Conservation (phyloP, 2,113 vertebrate species). For the Mohoua ochrocephala region DNA sequence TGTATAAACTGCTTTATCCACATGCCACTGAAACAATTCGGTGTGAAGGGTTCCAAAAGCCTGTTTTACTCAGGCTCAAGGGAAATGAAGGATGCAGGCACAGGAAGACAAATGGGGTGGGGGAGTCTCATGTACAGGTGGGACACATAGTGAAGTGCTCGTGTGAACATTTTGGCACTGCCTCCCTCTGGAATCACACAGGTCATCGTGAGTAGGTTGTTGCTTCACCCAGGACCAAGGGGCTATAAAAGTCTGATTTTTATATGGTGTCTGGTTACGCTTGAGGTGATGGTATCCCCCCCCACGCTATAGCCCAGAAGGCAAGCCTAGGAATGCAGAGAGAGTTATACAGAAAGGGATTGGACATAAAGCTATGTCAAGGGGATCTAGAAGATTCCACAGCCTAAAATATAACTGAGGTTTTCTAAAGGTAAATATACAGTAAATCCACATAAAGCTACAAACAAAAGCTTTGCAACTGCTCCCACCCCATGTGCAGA, state of each 20-base stretch:
- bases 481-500: neutral
- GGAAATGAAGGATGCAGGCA: neutral
- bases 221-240: neutral
- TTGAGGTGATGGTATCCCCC: neutral
- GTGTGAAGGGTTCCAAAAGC: neutral
- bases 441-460: neutral
- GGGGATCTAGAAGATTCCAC: neutral
- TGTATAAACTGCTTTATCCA: neutral
- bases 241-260: neutral
- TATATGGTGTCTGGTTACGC: neutral
- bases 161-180: neutral
- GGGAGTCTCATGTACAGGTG: too few species aligned
- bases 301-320: neutral
- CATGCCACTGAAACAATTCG: neutral
- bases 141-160: accelerated
- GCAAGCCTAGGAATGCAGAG: neutral
- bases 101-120: neutral
- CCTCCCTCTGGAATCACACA: neutral
- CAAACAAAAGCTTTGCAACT: neutral
- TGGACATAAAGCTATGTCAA: neutral
- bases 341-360: neutral
- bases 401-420: neutral
- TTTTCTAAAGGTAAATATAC: neutral
- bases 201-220: neutral
- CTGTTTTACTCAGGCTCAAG: neutral